Evolutionary conservation across 2,797 vertebrate species (phyloP).

Genomic region (Poeciliopsis presidionis): DNA sequence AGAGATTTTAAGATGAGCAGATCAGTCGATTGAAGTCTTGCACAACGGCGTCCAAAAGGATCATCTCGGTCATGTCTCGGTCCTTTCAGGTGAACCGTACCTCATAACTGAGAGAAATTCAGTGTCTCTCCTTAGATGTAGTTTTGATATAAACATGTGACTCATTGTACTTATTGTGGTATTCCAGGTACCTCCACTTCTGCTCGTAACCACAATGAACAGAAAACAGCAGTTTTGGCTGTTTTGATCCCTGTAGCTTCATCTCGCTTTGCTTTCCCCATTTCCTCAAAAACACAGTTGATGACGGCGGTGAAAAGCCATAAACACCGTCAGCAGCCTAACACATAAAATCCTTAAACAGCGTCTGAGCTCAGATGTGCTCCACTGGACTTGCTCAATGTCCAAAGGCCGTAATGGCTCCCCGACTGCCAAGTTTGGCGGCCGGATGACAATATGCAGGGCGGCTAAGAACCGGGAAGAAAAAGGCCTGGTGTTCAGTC

Average conservation of each 20-base stretch:
- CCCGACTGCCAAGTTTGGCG: slow-evolving; percentile 37
- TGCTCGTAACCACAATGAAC: background rate
- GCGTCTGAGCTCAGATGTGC: slow-evolving; percentile 37
- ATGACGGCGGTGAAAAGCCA: slow-evolving; percentile 14
- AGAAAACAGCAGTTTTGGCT: background rate
- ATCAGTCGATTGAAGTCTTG: background rate
- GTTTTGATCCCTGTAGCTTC: background rate
- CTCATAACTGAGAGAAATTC: background rate
- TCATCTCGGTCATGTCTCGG: background rate
- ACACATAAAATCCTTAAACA: slow-evolving; percentile 24
- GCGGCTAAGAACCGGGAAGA: background rate
- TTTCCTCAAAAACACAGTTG: background rate
- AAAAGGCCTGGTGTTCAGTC: slow-evolving; percentile 25
- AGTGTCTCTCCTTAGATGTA: background rate
- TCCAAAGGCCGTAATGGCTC: slow-evolving; percentile 39
- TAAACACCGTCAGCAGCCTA: slow-evolving; percentile 10
- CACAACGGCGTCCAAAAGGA: background rate
- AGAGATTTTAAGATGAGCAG: background rate
- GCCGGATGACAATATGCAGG: slow-evolving; percentile 28
- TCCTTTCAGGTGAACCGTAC: background rate
- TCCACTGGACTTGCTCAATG: slow-evolving; percentile 28
- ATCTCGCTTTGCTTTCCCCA: background rate
- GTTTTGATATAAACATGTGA: background rate
- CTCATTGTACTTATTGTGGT: background rate
- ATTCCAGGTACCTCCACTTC: background rate